Evolutionary conservation across 2,797 vertebrate genomes (phyloP).

Genomic region (Kryptolebias ocellatus): DNA sequence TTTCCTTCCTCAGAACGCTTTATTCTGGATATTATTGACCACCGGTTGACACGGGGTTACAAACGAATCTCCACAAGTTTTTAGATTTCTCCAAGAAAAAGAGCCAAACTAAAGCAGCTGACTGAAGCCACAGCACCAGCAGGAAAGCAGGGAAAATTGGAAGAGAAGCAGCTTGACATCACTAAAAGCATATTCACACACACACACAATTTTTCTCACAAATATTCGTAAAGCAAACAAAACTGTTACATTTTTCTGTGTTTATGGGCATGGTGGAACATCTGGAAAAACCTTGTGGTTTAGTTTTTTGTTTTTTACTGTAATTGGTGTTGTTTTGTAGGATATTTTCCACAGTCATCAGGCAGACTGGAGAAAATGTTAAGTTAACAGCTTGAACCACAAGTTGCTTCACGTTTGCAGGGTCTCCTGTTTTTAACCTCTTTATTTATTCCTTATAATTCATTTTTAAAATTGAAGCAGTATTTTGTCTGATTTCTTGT

Average conservation of each 20-base stretch:
- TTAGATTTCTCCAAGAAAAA: neutral
- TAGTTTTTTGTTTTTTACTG: too few relatives aligned
- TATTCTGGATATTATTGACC: neutral
- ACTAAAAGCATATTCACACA: neutral
- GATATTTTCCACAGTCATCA: too few relatives aligned
- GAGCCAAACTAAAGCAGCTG: conserved; percentile 25
- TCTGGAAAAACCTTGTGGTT: too few relatives aligned
- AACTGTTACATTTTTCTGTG: neutral
- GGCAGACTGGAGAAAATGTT: too few relatives aligned
- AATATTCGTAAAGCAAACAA: neutral
- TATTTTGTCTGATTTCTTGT: too few relatives aligned
- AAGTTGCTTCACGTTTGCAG: too few relatives aligned
- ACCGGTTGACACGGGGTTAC: neutral
- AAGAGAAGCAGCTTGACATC: conserved; percentile 21
- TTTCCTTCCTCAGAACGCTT: conserved; percentile 10
- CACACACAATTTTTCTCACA: neutral
- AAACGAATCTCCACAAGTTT: conserved; percentile 11
- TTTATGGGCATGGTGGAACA: too few relatives aligned
- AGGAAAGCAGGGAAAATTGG: conserved; percentile 8
- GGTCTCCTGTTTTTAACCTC: too few relatives aligned
- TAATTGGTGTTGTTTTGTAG: too few relatives aligned
- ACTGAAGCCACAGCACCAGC: conserved; percentile 24
- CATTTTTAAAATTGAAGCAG: too few relatives aligned
- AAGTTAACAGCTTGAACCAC: too few relatives aligned
- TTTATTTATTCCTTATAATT: too few relatives aligned